Conservation (phyloP, 2,888 invertebrate genomes). For the Caenorhabditis sp. region DNA sequence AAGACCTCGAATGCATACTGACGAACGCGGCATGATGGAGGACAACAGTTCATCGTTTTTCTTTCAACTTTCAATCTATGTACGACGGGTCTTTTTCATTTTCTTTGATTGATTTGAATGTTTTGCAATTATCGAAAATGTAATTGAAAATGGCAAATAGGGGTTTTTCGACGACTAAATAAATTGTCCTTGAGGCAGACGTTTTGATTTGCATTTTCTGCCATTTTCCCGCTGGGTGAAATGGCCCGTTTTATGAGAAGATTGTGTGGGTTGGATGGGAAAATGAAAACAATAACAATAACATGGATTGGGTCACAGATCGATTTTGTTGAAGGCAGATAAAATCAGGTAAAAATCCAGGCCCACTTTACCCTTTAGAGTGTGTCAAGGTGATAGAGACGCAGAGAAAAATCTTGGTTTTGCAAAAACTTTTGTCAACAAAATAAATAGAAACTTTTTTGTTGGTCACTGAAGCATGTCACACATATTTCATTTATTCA, state of each 20-base stretch:
- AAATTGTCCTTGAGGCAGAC: neutral
- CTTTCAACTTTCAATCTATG: too few species aligned
- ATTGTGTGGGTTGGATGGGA: neutral
- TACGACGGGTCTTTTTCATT: neutral
- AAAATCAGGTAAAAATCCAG: too few species aligned
- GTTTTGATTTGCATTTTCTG: neutral
- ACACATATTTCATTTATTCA: neutral
- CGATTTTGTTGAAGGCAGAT: neutral
- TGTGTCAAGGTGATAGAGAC: too few species aligned
- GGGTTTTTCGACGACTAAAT: neutral
- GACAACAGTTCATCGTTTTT: neutral
- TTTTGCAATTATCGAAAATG: neutral
- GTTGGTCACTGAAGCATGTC: neutral
- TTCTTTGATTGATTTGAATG: neutral
- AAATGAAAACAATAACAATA: neutral
- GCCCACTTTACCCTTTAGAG: too few species aligned
- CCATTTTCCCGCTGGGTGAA: neutral
- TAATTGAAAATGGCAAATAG: neutral
- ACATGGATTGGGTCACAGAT: neutral
- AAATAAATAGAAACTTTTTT: neutral
- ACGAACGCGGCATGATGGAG: constrained; percentile 23
- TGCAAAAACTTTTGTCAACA: too few species aligned
- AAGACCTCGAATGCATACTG: constrained; percentile 37
- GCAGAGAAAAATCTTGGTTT: too few species aligned
- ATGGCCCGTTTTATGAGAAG: neutral